These are phyloP conservation scores for Seira musarum DNA, from an alignment of 2,888 invertebrate species.

Conservation along the genomic window DNA sequence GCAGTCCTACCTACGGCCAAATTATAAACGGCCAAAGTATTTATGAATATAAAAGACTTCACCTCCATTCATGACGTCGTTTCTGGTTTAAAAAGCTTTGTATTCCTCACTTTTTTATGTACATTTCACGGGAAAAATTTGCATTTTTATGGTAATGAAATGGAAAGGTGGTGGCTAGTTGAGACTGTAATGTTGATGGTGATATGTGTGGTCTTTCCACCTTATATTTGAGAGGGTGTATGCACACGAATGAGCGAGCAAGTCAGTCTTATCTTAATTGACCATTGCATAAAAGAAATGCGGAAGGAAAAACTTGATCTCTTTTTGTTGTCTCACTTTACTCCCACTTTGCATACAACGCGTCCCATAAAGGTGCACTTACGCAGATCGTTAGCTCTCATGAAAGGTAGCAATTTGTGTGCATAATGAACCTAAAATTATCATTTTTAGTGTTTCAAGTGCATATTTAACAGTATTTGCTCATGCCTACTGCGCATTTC, in stretches of 20 bases:
- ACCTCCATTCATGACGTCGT: conserved; percentile 15
- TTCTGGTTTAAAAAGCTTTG: neutral
- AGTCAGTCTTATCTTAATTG: conserved; percentile 12
- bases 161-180: conserved; percentile 9
- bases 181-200: conserved; percentile 1
- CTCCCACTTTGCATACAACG: neutral
- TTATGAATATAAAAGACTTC: conserved; percentile 18
- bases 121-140: conserved; percentile 1
- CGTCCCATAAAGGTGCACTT: conserved; percentile 12
- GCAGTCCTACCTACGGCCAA: neutral
- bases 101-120: neutral
- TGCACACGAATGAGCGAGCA: neutral
- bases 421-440: neutral
- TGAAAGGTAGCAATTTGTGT: neutral
- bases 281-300: conserved; percentile 2
- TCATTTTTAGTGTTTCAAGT: no score
- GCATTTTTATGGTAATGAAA: conserved; percentile 17
- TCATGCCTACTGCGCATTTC: neutral
- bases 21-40: neutral
- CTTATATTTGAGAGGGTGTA: neutral
- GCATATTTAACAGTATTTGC: neutral
- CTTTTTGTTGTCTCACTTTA: conserved; percentile 2
- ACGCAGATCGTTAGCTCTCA: conserved; percentile 15
- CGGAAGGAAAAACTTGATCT: neutral
- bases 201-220: neutral